phyloP scores from a whole-genome alignment of 2,113 vertebrate species.

The Macquaria australasica region DNA sequence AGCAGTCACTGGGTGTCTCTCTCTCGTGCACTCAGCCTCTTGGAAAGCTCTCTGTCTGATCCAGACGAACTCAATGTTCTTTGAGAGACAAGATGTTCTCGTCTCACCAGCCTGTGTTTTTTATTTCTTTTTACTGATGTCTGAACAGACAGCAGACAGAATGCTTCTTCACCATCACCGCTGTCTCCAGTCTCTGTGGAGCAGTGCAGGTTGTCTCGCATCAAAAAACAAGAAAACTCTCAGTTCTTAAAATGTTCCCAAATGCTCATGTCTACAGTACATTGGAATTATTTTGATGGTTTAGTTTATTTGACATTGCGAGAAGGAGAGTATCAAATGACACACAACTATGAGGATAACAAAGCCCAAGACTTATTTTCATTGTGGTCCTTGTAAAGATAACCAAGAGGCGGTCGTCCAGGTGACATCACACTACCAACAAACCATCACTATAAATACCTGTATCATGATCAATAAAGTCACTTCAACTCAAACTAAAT shows the following conservation, averaged over 20 bases:
- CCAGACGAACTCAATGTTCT: neutral
- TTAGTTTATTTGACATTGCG: neutral
- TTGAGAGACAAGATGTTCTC: neutral
- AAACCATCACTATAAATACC: neutral
- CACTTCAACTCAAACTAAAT: neutral
- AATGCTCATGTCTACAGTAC: neutral
- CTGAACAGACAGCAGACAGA: constrained; percentile 12
- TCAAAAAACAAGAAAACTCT: neutral
- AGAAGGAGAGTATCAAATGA: neutral
- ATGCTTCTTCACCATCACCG: constrained; percentile 11
- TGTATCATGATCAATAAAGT: neutral
- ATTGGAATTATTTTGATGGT: neutral
- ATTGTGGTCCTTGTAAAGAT: neutral
- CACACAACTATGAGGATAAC: neutral
- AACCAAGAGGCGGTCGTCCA: neutral
- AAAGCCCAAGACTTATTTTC: neutral
- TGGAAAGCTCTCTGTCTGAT: neutral
- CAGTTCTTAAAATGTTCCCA: neutral
- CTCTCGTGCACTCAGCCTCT: neutral
- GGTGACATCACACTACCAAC: neutral
- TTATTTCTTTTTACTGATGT: neutral
- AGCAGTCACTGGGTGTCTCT: neutral
- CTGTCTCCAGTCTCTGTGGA: neutral
- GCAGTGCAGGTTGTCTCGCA: neutral
- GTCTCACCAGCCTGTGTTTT: neutral